Evolutionary conservation across 2,113 vertebrate species (phyloP).

Genomic region (Salvator merianae): DNA sequence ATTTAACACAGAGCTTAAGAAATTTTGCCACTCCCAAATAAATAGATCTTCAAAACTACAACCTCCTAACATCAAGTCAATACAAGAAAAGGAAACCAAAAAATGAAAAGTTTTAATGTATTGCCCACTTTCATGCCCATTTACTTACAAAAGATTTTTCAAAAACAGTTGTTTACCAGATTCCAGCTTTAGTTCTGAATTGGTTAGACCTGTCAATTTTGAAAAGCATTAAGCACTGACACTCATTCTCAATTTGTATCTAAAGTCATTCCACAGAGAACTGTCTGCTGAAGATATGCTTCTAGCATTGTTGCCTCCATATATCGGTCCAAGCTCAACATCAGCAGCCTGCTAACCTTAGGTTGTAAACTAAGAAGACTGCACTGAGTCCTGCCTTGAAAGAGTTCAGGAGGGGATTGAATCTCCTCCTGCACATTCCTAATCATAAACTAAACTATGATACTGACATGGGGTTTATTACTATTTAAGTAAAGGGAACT

Average conservation of each 20-base stretch:
- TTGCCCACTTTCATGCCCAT: not conserved
- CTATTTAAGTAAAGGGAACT: no score
- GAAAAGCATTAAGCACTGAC: constrained; percentile 18
- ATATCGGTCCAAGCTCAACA: no score
- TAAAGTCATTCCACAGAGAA: constrained; percentile 21
- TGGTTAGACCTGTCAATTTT: constrained; percentile 18
- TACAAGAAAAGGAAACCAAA: constrained; percentile 46
- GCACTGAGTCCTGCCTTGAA: no score
- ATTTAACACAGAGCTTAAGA: no score
- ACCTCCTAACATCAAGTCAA: constrained; percentile 47
- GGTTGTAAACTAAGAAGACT: no score
- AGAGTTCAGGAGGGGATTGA: no score
- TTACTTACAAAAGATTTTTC: not conserved
- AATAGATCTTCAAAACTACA: constrained; percentile 56
- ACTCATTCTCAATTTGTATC: constrained; percentile 32
- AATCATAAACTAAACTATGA: not conserved
- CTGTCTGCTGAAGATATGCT: constrained; percentile 28
- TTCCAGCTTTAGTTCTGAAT: not conserved
- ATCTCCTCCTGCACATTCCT: no score
- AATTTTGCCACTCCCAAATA: constrained; percentile 55
- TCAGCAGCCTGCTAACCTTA: no score
- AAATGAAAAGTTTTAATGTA: constrained; percentile 47
- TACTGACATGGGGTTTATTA: no score
- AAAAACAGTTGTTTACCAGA: not conserved
- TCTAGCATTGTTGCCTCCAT: constrained; percentile 1